Conservation (phyloP, 2,888 invertebrate genomes). For the Crematogaster levior region DNA sequence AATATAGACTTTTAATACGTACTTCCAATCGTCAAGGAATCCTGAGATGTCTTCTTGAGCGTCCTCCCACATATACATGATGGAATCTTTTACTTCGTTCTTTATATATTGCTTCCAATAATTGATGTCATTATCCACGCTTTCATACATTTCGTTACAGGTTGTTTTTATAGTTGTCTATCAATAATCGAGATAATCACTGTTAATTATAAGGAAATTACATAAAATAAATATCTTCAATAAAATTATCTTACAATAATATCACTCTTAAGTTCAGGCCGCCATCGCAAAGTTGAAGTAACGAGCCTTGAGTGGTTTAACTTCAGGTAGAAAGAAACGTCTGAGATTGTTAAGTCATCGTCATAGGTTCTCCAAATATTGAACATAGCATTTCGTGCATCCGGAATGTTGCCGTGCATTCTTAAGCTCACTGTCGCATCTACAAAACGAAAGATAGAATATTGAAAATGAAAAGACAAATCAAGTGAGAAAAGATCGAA, state of each 20-base stretch:
- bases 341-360: constrained; percentile 90
- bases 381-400: constrained; percentile 91
- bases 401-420: constrained; percentile 92
- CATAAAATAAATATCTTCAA: background rate
- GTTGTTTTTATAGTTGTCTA: constrained; percentile 85
- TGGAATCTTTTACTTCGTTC: constrained; percentile 89
- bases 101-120: constrained; percentile 90
- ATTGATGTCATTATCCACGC: constrained; percentile 86
- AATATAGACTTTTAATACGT: constrained; percentile 67
- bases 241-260: constrained; percentile 85
- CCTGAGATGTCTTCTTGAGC: constrained; percentile 90
- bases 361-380: constrained; percentile 94
- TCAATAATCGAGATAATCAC: background rate
- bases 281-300: constrained; percentile 93
- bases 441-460: constrained; percentile 72
- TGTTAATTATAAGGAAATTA: background rate
- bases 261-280: constrained; percentile 90
- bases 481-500: background rate
- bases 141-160: constrained; percentile 86
- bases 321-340: constrained; percentile 92
- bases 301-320: constrained; percentile 94
- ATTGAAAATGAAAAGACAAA: background rate
- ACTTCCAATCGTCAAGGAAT: constrained; percentile 91
- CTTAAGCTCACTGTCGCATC: constrained; percentile 90
- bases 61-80: constrained; percentile 91